Percentiles rank a stretch among this genome's conserved stretches.
phyloP scores from a whole-genome alignment of 1,140 invertebrate genomes.

The Chlorops oryzae region DNA sequence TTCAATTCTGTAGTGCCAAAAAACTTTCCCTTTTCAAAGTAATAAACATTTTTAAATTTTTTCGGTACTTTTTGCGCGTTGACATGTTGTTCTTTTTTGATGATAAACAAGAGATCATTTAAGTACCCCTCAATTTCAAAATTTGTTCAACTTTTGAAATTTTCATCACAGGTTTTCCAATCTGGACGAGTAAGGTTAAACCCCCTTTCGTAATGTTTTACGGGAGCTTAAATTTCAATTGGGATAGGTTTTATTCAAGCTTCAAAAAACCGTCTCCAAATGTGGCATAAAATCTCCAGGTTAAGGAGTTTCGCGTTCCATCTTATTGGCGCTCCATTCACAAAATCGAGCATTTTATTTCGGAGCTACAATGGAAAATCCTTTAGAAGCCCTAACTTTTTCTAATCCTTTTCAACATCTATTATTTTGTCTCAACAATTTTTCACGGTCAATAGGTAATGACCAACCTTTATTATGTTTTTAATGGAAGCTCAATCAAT shows the following conservation, averaged over 20 bases:
- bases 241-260: constrained; percentile 35
- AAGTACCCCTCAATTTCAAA: constrained; percentile 25
- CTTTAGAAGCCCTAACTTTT: constrained; percentile 12
- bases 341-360: too few species aligned
- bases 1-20: constrained; percentile 22
- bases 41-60: constrained; percentile 16
- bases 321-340: constrained; percentile 38
- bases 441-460: too few species aligned
- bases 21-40: constrained; percentile 26
- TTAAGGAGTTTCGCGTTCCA: constrained; percentile 41
- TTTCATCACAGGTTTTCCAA: constrained; percentile 32
- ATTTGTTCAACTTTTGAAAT: constrained; percentile 43
- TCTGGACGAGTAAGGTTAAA: constrained; percentile 38
- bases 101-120: constrained; percentile 30
- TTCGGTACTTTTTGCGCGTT: constrained; percentile 21
- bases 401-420: constrained; percentile 11
- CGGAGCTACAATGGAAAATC: too few species aligned
- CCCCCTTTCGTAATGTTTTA: constrained; percentile 36
- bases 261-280: constrained; percentile 27
- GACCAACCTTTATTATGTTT: too few species aligned
- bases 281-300: constrained; percentile 33
- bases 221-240: constrained; percentile 19
- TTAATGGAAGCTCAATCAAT: too few species aligned
- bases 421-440: constrained; percentile 10
- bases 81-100: constrained; percentile 20